phyloP scores from a whole-genome alignment of 2,113 vertebrate genomes.

The Heterocephalus glaber region DNA sequence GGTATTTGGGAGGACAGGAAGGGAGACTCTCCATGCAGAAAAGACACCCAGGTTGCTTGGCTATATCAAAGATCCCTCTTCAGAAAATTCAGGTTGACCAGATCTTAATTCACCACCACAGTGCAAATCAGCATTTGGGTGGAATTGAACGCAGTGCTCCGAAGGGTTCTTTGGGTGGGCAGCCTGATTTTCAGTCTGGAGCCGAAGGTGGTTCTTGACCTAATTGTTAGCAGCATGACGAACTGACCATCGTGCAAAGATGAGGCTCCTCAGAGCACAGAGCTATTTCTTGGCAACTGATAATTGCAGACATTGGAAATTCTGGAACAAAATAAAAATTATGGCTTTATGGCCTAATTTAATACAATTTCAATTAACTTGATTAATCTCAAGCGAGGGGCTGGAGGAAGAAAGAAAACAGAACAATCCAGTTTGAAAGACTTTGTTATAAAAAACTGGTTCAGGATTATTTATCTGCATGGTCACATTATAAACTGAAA shows the following conservation, averaged over 20 bases:
- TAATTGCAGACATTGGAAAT: slow-evolving; percentile 54
- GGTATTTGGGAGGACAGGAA: rapidly evolving
- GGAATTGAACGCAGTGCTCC: not conserved
- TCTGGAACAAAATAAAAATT: slow-evolving; percentile 59
- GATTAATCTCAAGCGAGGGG: slow-evolving; percentile 59
- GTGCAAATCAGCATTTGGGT: not conserved
- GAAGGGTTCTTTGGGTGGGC: not conserved
- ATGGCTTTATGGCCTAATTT: slow-evolving; percentile 37
- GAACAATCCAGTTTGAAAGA: slow-evolving; percentile 37
- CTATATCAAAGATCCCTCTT: not conserved
- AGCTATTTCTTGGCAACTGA: not conserved
- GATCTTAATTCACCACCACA: not conserved
- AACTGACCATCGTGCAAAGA: not conserved
- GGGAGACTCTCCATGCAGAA: too few species aligned
- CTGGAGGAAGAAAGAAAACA: not conserved
- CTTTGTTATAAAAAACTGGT: not conserved
- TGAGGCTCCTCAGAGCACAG: not conserved
- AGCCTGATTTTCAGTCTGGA: not conserved
- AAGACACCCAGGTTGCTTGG: not conserved
- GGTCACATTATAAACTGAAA: slow-evolving; percentile 27
- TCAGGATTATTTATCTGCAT: not conserved
- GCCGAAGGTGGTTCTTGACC: not conserved
- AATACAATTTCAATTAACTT: slow-evolving; percentile 67
- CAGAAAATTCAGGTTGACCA: not conserved
- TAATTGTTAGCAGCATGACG: not conserved